Evolutionary conservation across 2,113 vertebrate species (phyloP), one percentile per base, ranked within the genome.

Genomic region (Lucifuga dentata): DNA sequence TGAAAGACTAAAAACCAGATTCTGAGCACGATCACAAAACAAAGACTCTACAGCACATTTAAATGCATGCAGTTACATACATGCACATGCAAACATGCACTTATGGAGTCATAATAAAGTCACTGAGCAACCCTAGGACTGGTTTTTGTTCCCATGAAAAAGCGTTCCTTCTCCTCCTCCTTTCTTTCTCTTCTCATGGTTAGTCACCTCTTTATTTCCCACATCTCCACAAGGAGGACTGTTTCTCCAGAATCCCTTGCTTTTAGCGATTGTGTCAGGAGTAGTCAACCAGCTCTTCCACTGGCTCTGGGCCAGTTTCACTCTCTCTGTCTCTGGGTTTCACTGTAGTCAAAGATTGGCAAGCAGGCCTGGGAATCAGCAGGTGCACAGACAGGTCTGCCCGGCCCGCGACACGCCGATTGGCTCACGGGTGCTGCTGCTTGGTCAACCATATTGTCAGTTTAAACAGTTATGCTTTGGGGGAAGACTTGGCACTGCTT

Each of bases 261-360:
- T 66, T 3, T 59, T 21, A 64, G 46, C 11, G 13, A 46, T 69
- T 84, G 75, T 80, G 73, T 82, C 60, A 84, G 71, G 55, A 80
- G 89, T 76, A 85, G 81, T 86, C 79, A 87, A 41, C 77, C 62
- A 68, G 78, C 68, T 84, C 78, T 73, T 86, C 89, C 63, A 71
- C 76, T 94, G 93, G 93, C 87, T 15, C 51, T 0, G 5, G 0
- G 89, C 92, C 93, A 94, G 93, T 93, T 92, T 93, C 91, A 83
- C 81, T 89, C 78, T 62, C 0, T 33, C 16, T 29, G 26, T 12
- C 44, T 78, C 41, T n/a, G 75, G 86, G 91, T 93, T 92, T 92
- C 87, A 81, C 76, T 91, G 73, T 81, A 85, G 81, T 79, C 72
- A 68, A 55, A 82, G 64, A 17, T 78, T 91, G 86, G 83, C 89